A percentile compares a stretch with the other conserved stretches of the same genome.
These are phyloP conservation scores for Dasyurus viverrinus DNA, from an alignment of 2,113 vertebrate species.

Conservation along the genomic window DNA sequence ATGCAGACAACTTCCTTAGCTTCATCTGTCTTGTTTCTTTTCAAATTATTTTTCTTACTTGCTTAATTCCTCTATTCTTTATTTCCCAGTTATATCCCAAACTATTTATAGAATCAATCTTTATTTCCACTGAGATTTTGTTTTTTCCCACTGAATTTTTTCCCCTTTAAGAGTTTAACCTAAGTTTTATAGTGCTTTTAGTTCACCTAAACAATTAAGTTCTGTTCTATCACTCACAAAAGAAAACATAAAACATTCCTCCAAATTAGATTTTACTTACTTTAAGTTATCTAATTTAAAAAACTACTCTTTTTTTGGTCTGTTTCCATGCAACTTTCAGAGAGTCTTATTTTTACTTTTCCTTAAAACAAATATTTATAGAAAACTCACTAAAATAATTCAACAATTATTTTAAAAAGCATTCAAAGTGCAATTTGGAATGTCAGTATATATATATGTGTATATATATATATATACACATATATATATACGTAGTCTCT, in stretches of 20 bases:
- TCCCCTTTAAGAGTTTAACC: neutral
- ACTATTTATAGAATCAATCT: neutral
- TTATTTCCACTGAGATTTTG: neutral
- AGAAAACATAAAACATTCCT: neutral
- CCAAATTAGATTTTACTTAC: neutral
- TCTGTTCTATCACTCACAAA: too few species aligned
- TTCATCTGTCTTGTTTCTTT: neutral
- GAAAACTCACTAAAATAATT: too few species aligned
- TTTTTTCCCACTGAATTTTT: neutral
- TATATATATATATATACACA: too few species aligned
- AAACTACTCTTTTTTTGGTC: neutral
- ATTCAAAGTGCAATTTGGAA: too few species aligned
- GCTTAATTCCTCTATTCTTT: neutral
- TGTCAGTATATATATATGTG: too few species aligned
- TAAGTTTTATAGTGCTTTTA: neutral
- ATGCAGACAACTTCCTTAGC: neutral
- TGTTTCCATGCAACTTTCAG: too few species aligned
- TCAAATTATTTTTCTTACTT: neutral
- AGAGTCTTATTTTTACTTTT: too few species aligned
- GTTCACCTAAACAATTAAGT: neutral
- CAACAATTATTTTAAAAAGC: too few species aligned
- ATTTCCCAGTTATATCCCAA: neutral
- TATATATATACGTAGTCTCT: too few species aligned
- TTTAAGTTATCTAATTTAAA: neutral
- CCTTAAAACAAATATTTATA: too few species aligned